Evolutionary conservation across 2,888 invertebrate species (phyloP).

Genomic region (Epistrophe grossulariae): DNA sequence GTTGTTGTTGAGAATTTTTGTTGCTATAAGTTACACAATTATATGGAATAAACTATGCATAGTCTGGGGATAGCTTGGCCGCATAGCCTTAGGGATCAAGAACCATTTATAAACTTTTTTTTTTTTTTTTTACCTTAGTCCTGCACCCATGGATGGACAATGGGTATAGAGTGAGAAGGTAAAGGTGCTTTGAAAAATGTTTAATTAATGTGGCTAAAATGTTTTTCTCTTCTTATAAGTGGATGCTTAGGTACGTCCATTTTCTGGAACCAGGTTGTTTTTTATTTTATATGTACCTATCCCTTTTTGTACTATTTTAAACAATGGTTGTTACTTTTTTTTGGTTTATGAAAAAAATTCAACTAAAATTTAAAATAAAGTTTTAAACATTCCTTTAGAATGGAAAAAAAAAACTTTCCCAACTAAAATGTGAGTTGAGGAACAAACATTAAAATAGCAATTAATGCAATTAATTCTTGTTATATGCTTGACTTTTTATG

Average conservation of each 20-base stretch:
- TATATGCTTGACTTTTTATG: background rate
- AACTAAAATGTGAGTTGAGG: background rate
- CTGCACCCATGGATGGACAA: background rate
- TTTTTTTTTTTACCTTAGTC: background rate
- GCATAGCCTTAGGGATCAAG: background rate
- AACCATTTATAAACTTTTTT: constrained; percentile 2
- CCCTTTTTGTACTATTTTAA: background rate
- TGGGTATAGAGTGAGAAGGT: background rate
- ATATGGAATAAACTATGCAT: constrained; percentile 3
- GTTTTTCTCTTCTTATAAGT: constrained; percentile 7
- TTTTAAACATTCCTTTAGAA: background rate
- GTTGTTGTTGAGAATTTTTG: no score
- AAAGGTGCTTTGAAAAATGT: constrained; percentile 7
- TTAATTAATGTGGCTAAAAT: constrained; percentile 28
- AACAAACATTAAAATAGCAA: constrained; percentile 8
- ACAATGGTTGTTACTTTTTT: background rate
- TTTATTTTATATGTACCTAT: no score
- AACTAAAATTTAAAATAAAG: background rate
- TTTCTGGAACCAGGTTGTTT: background rate
- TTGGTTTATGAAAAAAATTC: background rate
- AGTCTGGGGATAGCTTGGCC: background rate
- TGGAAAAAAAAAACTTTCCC: background rate
- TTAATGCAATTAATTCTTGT: background rate
- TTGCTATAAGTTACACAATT: background rate
- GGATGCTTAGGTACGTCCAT: background rate